Evolutionary conservation across 1,140 invertebrate species (phyloP), one percentile per base, ranked within the genome.

Genomic region (Schmidtea mediterranea): DNA sequence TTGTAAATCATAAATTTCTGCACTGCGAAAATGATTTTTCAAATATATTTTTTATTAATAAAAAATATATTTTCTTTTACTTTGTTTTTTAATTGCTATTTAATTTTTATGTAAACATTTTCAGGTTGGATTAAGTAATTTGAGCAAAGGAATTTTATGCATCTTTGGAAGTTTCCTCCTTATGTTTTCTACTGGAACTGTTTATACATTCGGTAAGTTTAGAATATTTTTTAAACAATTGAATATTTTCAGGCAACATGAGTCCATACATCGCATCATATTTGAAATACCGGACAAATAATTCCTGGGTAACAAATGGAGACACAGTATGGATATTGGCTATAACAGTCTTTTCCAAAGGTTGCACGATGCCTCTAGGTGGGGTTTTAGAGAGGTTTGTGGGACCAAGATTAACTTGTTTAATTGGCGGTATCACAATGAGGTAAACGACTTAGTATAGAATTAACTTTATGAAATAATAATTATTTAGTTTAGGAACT

Each of bases 201-300:
- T n/a, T n/a, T n/a, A n/a, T n/a, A n/a, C n/a, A n/a, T n/a, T n/a
- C n/a, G n/a, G n/a, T n/a, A n/a, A n/a, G n/a, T n/a, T n/a, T n/a
- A n/a, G n/a, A n/a, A n/a, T n/a, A n/a, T n/a, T n/a, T n/a, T n/a
- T n/a, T n/a, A n/a, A n/a, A n/a, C n/a, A n/a, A n/a, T n/a, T n/a
- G n/a, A n/a, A n/a, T n/a, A n/a, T n/a, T n/a, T n/a, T n/a, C 51
- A 66, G 64, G 64, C 2, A 68, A 68, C 49, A 55, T 70, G 52
- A 65, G 56, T 40, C 65, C 68, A 6, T 70, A 70, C 52, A 55
- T 70, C 51, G 64, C 59, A 8, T 69, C 68, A 0, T 70, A 67
- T 51, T 53, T 69, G 24, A 56, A 60, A 26, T 24, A 56, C n/a
- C n/a, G n/a, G 54, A n/a, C 55, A 50, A 50, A 53, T 22, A 47